Evolutionary conservation across 2,113 vertebrate species (phyloP).

Genomic region (Martes martes): DNA sequence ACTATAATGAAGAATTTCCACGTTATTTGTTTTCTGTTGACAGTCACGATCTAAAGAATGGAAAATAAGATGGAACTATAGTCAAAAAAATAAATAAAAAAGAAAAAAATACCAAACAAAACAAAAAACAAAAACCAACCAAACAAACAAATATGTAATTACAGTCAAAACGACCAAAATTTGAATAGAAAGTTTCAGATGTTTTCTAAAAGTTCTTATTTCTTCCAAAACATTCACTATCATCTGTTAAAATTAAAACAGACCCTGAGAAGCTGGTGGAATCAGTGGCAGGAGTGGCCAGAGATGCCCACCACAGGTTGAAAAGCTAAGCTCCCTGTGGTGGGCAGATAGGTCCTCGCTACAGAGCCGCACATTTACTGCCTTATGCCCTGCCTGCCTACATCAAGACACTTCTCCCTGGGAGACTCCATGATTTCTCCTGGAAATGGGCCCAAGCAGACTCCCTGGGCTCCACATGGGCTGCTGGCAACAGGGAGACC

Average conservation of each 20-base stretch:
- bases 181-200: background rate
- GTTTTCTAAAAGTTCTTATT: background rate
- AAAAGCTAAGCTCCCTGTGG: background rate
- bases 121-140: background rate
- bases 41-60: background rate
- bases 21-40: background rate
- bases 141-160: background rate
- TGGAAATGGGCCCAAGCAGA: background rate
- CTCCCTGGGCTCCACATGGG: background rate
- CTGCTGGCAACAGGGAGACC: background rate
- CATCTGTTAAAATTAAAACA: slow-evolving; percentile 5
- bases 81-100: background rate
- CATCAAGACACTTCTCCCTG: background rate
- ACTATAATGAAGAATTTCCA: background rate
- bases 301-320: background rate
- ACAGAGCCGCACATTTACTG: background rate
- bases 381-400: background rate
- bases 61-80: background rate
- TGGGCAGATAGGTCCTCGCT: background rate
- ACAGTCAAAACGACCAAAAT: background rate
- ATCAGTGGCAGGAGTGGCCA: background rate
- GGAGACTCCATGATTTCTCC: background rate
- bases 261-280: background rate
- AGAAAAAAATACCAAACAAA: background rate
- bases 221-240: background rate